A percentile compares a stretch with the other conserved stretches of the same genome.
Conservation (phyloP, 1,140 invertebrate genomes). For the Conopomorpha cramerella region DNA sequence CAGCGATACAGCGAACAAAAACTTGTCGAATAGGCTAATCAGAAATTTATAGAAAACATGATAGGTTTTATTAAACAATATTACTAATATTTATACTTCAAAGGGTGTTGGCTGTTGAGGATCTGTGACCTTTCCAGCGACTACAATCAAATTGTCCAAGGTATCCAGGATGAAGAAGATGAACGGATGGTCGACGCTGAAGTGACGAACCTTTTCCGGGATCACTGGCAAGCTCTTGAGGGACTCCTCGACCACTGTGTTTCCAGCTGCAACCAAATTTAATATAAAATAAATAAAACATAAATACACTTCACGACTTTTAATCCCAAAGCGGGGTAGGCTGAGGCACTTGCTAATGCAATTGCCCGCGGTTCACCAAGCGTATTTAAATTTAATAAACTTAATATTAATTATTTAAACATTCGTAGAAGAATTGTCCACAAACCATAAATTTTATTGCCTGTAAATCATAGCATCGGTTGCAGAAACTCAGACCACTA, state of each 20-base stretch:
- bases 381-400: no score
- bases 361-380: no score
- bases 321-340: no score
- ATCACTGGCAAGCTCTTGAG: conserved; percentile 30
- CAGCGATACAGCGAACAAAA: conserved; percentile 9
- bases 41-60: not conserved
- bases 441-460: no score
- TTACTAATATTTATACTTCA: conserved; percentile 14
- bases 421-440: no score
- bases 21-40: not conserved
- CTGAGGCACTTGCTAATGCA: no score
- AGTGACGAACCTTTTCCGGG: conserved; percentile 31
- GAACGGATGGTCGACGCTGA: conserved; percentile 69
- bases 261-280: conserved; percentile 19
- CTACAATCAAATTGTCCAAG: conserved; percentile 64
- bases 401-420: no score
- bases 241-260: conserved; percentile 17
- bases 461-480: no score
- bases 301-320: no score
- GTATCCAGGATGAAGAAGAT: conserved; percentile 70
- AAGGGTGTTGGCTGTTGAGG: conserved; percentile 32
- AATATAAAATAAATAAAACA: conserved; percentile 3
- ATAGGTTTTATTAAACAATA: not conserved
- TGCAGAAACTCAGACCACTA: no score
- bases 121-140: conserved; percentile 65